phyloP scores from a whole-genome alignment of 1,140 invertebrate genomes.

The Caenorhabditis briggsae region DNA sequence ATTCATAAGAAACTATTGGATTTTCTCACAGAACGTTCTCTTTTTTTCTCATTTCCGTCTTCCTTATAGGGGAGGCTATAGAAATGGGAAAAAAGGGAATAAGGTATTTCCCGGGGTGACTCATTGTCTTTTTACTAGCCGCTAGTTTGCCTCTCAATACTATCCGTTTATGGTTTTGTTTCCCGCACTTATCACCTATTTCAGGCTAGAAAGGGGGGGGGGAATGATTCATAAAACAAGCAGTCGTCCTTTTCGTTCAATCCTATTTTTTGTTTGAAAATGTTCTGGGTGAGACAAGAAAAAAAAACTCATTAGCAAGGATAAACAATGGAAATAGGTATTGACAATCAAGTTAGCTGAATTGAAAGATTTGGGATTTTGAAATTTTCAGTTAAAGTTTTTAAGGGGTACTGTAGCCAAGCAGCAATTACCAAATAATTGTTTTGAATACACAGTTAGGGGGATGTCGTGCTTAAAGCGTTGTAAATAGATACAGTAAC shows the following conservation, averaged over 20 bases:
- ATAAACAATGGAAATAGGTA: neutral
- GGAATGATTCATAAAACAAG: constrained; percentile 31
- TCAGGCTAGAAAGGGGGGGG: neutral
- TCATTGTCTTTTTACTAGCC: constrained; percentile 24
- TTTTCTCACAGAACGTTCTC: neutral
- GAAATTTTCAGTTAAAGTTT: too few relatives aligned
- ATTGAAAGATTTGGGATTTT: too few relatives aligned
- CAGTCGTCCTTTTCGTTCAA: neutral
- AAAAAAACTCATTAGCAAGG: neutral
- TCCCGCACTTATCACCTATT: constrained; percentile 48
- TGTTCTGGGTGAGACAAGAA: neutral
- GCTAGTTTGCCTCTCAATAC: neutral
- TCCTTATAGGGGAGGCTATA: neutral
- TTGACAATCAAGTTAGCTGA: too few relatives aligned
- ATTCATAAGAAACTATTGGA: neutral
- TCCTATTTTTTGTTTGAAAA: neutral
- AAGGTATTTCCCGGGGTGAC: neutral
- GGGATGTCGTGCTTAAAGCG: too few relatives aligned
- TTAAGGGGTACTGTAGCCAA: too few relatives aligned
- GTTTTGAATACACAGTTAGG: too few relatives aligned
- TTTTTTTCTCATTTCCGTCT: neutral
- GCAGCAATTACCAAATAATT: too few relatives aligned
- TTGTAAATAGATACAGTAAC: too few relatives aligned
- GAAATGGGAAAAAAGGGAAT: neutral
- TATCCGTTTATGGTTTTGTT: neutral